Conservation (phyloP, 2,113 vertebrate genomes). For the Oreocharis arfaki region DNA sequence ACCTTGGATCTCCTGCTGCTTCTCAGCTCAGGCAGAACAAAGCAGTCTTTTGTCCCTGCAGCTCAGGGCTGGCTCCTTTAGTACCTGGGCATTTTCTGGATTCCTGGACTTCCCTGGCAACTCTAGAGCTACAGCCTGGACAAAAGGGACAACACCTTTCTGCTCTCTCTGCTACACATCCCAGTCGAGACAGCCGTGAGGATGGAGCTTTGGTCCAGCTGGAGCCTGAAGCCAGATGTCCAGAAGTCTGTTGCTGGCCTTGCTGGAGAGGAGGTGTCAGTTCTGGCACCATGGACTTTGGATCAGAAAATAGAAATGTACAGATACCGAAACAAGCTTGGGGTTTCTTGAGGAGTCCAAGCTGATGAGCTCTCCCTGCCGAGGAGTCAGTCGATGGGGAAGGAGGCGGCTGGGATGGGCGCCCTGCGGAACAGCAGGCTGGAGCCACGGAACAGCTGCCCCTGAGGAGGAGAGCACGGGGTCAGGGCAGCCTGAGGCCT, state of each 20-base stretch:
- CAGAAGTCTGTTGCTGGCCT: not conserved
- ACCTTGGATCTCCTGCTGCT: not conserved
- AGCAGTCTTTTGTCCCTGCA: not conserved
- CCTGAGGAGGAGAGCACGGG: slow-evolving; percentile 58
- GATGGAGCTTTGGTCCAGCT: slow-evolving; percentile 21
- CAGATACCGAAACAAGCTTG: not conserved
- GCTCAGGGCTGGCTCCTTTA: not conserved
- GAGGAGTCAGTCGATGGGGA: slow-evolving; percentile 65
- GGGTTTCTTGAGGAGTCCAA: not conserved
- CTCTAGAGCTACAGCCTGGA: not conserved
- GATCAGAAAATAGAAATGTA: slow-evolving; percentile 15
- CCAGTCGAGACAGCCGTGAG: not conserved
- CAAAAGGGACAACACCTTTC: not conserved
- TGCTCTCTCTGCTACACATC: not conserved
- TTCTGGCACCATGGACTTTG: not conserved
- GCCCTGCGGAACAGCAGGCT: slow-evolving; percentile 86
- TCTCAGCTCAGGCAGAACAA: not conserved
- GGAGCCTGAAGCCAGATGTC: slow-evolving; percentile 4
- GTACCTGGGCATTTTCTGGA: not conserved
- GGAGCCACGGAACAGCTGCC: slow-evolving; percentile 86
- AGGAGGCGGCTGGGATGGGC: slow-evolving; percentile 54
- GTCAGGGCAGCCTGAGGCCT: not conserved
- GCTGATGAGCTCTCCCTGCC: not conserved
- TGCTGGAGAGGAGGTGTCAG: not conserved
- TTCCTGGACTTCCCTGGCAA: not conserved